Evolutionary conservation across 2,888 invertebrate species (phyloP).

Genomic region (Hesperia comma): DNA sequence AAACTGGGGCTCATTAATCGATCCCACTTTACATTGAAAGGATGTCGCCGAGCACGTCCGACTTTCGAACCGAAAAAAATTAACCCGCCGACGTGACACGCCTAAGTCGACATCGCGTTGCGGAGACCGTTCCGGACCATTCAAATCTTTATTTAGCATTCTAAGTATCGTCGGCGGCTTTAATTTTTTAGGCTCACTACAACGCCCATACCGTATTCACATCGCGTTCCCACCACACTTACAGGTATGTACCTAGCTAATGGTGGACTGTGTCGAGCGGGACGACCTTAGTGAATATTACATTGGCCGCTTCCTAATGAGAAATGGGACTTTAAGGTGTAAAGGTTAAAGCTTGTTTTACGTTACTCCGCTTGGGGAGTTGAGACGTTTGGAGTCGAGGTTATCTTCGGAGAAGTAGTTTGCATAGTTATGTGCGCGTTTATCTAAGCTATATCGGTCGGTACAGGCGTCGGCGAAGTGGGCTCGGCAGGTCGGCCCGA

Average conservation of each 20-base stretch:
- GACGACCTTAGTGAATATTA: slow-evolving; percentile 45
- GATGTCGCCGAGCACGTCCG: slow-evolving; percentile 59
- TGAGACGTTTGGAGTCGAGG: slow-evolving; percentile 49
- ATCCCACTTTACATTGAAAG: slow-evolving; percentile 60
- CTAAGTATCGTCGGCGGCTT: slow-evolving; percentile 70
- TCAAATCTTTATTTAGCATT: slow-evolving; percentile 78
- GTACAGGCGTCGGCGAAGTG: slow-evolving; percentile 58
- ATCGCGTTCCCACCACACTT: slow-evolving; percentile 74
- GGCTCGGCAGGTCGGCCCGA: slow-evolving; percentile 58
- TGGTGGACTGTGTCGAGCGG: slow-evolving; percentile 58
- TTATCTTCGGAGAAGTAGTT: slow-evolving; percentile 62
- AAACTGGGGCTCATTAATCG: slow-evolving; percentile 63
- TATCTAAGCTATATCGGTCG: slow-evolving; percentile 75
- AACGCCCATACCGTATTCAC: slow-evolving; percentile 74
- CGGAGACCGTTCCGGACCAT: slow-evolving; percentile 63
- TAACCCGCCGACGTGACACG: slow-evolving; percentile 63
- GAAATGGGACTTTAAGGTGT: slow-evolving; percentile 51
- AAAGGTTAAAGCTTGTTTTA: slow-evolving; percentile 55
- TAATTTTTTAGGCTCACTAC: slow-evolving; percentile 76
- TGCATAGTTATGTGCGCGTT: slow-evolving; percentile 78
- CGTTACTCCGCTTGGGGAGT: slow-evolving; percentile 38
- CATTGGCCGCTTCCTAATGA: slow-evolving; percentile 38
- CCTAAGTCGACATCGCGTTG: slow-evolving; percentile 66
- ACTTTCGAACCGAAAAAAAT: slow-evolving; percentile 64
- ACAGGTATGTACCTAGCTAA: slow-evolving; percentile 73